Conservation (phyloP, 2,113 vertebrate genomes). For the Cathartes aura region DNA sequence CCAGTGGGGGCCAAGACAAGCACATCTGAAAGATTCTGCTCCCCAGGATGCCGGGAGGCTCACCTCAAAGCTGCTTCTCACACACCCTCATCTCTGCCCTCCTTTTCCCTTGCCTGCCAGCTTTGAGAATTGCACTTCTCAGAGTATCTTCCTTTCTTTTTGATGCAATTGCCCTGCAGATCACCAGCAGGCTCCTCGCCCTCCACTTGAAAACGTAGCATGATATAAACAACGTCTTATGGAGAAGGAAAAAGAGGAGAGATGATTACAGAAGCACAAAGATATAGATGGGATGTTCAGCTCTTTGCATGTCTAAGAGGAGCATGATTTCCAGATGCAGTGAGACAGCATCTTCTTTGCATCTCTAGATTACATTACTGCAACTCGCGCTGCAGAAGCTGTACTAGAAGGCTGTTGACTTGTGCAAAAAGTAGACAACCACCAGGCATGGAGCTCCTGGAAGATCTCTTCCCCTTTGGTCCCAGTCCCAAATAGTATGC, state of each 20-base stretch:
- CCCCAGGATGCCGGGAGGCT: not conserved
- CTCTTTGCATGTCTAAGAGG: not conserved
- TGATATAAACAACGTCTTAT: not conserved
- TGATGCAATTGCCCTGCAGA: not conserved
- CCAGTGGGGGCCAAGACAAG: not conserved
- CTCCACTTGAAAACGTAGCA: not conserved
- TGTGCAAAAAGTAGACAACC: not conserved
- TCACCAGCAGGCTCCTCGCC: not conserved
- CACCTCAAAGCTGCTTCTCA: not conserved
- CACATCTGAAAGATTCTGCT: not conserved
- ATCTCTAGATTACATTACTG: not conserved
- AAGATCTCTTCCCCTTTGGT: not conserved
- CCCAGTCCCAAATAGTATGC: not conserved
- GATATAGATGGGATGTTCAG: not conserved
- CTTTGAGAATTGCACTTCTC: not conserved
- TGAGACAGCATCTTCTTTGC: not conserved
- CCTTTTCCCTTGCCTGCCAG: not conserved
- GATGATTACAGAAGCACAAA: not conserved
- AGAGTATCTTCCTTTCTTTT: not conserved
- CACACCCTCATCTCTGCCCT: not conserved
- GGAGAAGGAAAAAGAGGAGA: not conserved
- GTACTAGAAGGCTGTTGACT: not conserved
- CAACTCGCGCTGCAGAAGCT: not conserved
- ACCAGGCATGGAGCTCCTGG: not conserved
- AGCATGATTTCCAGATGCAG: not conserved